Percentiles rank a stretch among this genome's conserved stretches.
phyloP scores from a whole-genome alignment of 2,113 vertebrate genomes.

The Silurus asotus region DNA sequence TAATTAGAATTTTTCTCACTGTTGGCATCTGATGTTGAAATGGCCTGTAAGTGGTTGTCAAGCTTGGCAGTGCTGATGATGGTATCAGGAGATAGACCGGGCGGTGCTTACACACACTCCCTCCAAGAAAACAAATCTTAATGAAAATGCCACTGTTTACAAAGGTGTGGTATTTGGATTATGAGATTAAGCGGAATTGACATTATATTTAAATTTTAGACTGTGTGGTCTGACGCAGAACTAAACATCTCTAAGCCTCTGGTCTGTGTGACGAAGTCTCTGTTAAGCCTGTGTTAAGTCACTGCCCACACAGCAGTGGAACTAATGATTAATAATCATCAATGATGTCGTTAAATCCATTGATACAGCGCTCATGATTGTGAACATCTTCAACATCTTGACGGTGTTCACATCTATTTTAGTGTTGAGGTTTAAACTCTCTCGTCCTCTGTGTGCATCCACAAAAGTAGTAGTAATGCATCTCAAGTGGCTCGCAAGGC shows the following conservation, averaged over 20 bases:
- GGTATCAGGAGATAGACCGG: conserved; percentile 70
- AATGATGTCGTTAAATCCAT: not conserved
- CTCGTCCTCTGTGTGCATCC: not conserved
- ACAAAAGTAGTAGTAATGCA: conserved; percentile 23
- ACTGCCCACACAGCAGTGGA: too few species aligned
- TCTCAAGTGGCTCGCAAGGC: conserved; percentile 10
- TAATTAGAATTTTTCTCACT: conserved; percentile 74
- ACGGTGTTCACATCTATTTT: not conserved
- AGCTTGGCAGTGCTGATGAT: conserved; percentile 65
- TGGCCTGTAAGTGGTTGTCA: conserved; percentile 69
- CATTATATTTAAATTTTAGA: not conserved
- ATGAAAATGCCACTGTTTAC: conserved; percentile 11
- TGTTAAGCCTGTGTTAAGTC: not conserved
- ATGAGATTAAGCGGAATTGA: conserved; percentile 18
- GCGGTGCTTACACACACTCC: conserved; percentile 33
- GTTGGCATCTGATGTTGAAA: conserved; percentile 76
- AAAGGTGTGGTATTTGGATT: conserved; percentile 5
- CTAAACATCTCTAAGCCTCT: not conserved
- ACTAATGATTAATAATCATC: not conserved
- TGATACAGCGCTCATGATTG: not conserved
- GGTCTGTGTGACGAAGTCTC: too few species aligned
- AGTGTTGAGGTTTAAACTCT: not conserved
- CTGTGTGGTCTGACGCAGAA: not conserved
- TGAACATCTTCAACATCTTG: not conserved
- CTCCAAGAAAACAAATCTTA: conserved; percentile 8